Conservation (phyloP, 2,797 vertebrate species). For the Danio choprae region DNA sequence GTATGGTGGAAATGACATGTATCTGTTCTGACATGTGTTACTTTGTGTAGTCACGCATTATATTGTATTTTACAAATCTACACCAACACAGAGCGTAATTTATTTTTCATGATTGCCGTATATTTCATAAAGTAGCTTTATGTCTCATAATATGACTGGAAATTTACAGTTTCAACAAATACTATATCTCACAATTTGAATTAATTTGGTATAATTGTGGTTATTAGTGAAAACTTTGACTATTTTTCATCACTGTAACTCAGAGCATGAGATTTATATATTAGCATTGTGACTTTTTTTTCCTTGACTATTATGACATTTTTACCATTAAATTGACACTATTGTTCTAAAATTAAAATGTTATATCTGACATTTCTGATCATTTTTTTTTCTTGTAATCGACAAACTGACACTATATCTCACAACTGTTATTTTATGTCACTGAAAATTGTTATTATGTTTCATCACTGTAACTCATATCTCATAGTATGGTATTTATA, state of each 20-base stretch:
- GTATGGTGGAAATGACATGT: neutral
- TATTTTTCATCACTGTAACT: no score
- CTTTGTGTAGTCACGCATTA: neutral
- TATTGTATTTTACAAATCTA: neutral
- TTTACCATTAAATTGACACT: neutral
- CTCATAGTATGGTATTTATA: no score
- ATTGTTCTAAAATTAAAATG: no score
- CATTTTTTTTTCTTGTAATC: neutral
- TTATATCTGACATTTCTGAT: neutral
- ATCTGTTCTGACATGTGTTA: neutral
- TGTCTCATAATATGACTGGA: no score
- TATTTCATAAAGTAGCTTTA: neutral
- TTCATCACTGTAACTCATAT: no score
- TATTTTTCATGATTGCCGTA: neutral
- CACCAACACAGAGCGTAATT: neutral
- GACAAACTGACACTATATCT: neutral
- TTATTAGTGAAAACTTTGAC: no score
- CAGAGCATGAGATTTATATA: no score
- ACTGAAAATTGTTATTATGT: neutral
- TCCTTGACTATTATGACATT: neutral
- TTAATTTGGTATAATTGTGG: no score
- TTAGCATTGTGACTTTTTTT: neutral
- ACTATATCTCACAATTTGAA: no score
- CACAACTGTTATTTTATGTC: neutral
- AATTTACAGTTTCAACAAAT: no score